Evolutionary conservation across 2,888 invertebrate species (phyloP), one percentile per base, ranked within the genome.

Genomic region (Scelioninae gen. 2): DNA sequence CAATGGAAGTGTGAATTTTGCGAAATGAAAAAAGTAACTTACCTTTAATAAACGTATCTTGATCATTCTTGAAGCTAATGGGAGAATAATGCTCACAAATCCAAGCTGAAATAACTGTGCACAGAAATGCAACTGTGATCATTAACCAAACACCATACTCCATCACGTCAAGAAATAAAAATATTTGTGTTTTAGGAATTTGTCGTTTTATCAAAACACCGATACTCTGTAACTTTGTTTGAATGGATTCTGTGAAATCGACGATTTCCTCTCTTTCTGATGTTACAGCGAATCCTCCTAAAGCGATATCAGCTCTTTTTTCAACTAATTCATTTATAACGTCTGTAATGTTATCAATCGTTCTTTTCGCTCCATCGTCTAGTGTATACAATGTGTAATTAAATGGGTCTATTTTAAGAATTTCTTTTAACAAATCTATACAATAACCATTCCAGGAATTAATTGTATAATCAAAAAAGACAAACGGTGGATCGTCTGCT

Each of bases 191-290:
- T 3, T 52, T 11, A 4, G 11, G 5, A 0, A 2, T 11, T 9
- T 3, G 3, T n/a, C 33, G 18, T 28, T 55, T 53, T 3, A 22
- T 37, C 11, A 22, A n/a, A 3, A 43, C 22, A 3, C 22, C 5
- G 11, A 45, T 41, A 18, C 41, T 18, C 0, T 9, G 4, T n/a
- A 22, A 18, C 6, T 41, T 41, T 9, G 16, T 18, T 9, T 18
- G 97, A 85, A 96, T 98, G 0, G 97, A 97, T 0, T 97, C 96
- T 0, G 97, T 98, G 84, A 97, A 97, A 87, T 98, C 98, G 2
- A 98, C 95, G 0, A 96, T 96, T 82, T 95, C 95, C 87, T 96
- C 96, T 57, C 97, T 88, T 83, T 97, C 97, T 0, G 97, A 96
- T 96, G 97, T 97, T 0, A 97, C 96, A 0, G 96, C 95, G 85